Evolutionary conservation across 2,113 vertebrate species (phyloP).

Genomic region (Poeciliopsis prolifica): DNA sequence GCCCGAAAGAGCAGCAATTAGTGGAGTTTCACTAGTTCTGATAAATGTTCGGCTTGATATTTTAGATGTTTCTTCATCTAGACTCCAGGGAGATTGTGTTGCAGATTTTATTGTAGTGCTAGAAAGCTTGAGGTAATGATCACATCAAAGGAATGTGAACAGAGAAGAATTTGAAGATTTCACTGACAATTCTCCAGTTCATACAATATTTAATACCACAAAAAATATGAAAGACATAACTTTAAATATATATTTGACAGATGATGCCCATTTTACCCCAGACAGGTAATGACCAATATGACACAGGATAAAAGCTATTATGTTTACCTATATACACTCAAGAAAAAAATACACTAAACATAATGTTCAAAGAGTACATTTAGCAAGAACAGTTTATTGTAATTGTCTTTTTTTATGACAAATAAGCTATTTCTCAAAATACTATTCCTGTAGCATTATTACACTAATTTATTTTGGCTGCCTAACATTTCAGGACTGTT

Average conservation of each 20-base stretch:
- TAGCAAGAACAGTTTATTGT: not conserved
- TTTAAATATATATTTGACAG: too few species aligned
- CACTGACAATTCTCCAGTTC: too few species aligned
- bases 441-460: not conserved
- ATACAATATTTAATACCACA: too few species aligned
- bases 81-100: not conserved
- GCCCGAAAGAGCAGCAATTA: not conserved
- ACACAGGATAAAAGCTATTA: not conserved
- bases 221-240: too few species aligned
- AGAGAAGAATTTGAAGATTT: too few species aligned
- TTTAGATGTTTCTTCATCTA: not conserved
- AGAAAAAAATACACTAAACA: not conserved
- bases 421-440: not conserved
- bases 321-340: slow-evolving; percentile 11
- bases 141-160: too few species aligned
- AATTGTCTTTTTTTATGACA: not conserved
- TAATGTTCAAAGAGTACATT: not conserved
- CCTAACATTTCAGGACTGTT: not conserved
- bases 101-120: not conserved
- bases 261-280: too few species aligned
- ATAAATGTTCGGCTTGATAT: not conserved
- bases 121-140: too few species aligned
- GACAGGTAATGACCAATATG: too few species aligned
- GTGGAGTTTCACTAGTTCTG: not conserved
- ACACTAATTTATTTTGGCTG: not conserved